Percentiles rank a stretch among this genome's conserved stretches.
These are phyloP conservation scores for Muscidifurax raptorellus DNA, from an alignment of 1,140 invertebrate genomes.

Conservation along the genomic window DNA sequence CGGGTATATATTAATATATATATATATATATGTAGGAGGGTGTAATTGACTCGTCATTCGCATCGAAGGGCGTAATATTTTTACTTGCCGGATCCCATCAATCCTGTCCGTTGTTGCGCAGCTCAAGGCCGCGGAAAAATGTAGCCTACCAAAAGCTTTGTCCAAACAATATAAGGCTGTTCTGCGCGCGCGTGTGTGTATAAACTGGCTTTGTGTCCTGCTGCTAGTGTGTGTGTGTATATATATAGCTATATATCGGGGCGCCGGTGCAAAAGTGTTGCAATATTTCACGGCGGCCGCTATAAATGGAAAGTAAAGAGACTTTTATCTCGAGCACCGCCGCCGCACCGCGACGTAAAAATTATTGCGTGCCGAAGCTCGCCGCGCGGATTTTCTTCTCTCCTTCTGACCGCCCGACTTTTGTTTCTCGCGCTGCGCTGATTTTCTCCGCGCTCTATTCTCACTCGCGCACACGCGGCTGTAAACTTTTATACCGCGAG, in stretches of 20 bases:
- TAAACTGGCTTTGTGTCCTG: not conserved
- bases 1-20: too few species aligned
- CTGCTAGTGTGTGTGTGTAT: not conserved
- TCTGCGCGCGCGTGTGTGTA: too few species aligned
- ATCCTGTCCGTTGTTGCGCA: slow-evolving; percentile 16
- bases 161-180: not conserved
- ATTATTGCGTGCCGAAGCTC: slow-evolving; percentile 9
- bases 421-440: not conserved
- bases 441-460: not conserved
- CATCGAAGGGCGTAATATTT: slow-evolving; percentile 34
- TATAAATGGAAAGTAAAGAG: slow-evolving; percentile 34
- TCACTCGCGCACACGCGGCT: not conserved
- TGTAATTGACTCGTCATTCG: slow-evolving; percentile 55
- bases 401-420: not conserved
- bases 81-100: slow-evolving; percentile 44
- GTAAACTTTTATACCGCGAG: not conserved
- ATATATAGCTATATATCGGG: not conserved
- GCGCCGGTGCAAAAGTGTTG: slow-evolving; percentile 46
- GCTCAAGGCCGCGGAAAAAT: not conserved
- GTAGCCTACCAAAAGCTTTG: not conserved
- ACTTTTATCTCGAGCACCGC: slow-evolving; percentile 15
- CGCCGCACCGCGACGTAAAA: not conserved
- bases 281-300: slow-evolving; percentile 37
- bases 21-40: not conserved
- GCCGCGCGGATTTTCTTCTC: not conserved